Evolutionary conservation across 2,113 vertebrate genomes (phyloP).

Genomic region (Lycaon pictus): DNA sequence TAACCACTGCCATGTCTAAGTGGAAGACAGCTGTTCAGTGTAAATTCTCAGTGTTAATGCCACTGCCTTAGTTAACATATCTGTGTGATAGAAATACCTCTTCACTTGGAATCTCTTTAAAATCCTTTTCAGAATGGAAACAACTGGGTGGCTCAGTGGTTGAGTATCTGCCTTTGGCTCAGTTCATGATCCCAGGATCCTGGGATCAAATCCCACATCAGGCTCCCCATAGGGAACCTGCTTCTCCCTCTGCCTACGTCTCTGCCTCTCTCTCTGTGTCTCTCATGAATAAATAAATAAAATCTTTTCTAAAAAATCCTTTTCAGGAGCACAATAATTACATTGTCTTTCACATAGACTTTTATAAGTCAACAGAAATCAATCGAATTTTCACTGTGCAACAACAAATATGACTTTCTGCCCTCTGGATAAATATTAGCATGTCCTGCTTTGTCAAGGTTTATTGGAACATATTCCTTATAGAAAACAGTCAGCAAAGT

Average conservation of each 20-base stretch:
- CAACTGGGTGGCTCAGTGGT: no score
- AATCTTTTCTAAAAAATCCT: background rate
- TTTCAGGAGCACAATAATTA: slow-evolving; percentile 48
- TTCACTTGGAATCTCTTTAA: slow-evolving; percentile 10
- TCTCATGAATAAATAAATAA: no score
- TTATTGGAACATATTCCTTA: slow-evolving; percentile 74
- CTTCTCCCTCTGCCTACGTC: no score
- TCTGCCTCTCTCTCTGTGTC: no score
- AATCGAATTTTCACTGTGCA: slow-evolving; percentile 65
- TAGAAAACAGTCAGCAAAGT: slow-evolving; percentile 29
- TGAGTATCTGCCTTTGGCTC: no score
- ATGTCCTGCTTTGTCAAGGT: slow-evolving; percentile 59
- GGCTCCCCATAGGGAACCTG: no score
- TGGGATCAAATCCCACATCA: no score
- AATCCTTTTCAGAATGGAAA: slow-evolving; percentile 2
- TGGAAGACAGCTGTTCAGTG: background rate
- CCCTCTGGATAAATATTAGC: slow-evolving; percentile 80
- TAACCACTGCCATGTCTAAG: background rate
- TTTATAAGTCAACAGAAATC: slow-evolving; percentile 71
- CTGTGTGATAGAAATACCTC: background rate
- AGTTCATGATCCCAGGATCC: no score
- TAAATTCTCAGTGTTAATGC: background rate
- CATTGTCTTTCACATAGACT: slow-evolving; percentile 66
- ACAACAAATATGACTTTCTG: slow-evolving; percentile 77
- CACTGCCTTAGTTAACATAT: slow-evolving; percentile 7